Conservation (phyloP, 2,113 vertebrate species). For the Pomatostomus ruficeps region DNA sequence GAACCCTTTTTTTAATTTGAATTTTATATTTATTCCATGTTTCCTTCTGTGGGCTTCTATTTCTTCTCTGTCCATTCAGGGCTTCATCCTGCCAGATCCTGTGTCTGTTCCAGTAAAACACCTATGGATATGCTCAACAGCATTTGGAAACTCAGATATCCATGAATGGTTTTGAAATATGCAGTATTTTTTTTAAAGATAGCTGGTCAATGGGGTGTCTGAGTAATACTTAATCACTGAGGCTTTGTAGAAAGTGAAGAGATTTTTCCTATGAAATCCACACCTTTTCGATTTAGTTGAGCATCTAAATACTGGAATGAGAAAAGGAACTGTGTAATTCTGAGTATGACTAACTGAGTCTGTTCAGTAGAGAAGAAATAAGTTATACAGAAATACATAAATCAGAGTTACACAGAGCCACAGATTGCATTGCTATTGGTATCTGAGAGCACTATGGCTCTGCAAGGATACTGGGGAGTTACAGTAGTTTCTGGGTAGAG, state of each 20-base stretch:
- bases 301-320: not conserved
- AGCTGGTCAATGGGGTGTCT: not conserved
- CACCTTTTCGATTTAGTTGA: not conserved
- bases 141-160: not conserved
- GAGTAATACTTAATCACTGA: not conserved
- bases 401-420: not conserved
- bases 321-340: not conserved
- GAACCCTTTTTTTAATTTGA: accelerated
- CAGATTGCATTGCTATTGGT: not conserved
- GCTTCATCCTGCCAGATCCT: not conserved
- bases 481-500: not conserved
- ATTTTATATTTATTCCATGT: not conserved
- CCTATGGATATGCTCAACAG: not conserved
- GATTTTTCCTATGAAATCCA: not conserved
- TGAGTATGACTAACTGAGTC: not conserved
- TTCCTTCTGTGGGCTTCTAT: not conserved
- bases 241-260: not conserved
- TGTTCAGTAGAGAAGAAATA: not conserved
- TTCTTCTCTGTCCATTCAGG: not conserved
- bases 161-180: not conserved
- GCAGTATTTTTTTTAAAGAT: not conserved
- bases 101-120: not conserved
- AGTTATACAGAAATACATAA: not conserved
- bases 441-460: not conserved
- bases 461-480: not conserved